phyloP scores from a whole-genome alignment of 2,113 vertebrate species.

The Clarias magur region DNA sequence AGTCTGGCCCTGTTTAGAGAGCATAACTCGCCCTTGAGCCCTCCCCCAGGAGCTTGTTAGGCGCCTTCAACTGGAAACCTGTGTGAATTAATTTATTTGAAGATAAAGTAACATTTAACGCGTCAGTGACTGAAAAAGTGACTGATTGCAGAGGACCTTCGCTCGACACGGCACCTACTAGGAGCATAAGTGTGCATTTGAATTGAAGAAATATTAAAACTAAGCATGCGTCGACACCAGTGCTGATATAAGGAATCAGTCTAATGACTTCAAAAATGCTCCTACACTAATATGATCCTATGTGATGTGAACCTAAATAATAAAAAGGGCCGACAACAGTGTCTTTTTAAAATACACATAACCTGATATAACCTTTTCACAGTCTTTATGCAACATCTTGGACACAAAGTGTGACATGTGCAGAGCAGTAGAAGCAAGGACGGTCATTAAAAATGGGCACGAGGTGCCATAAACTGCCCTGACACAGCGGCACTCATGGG shows the following conservation, averaged over 20 bases:
- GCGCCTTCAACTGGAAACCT: constrained; percentile 8
- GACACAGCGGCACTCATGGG: background rate
- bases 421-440: background rate
- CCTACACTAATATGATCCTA: background rate
- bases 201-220: background rate
- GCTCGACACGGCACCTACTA: too few relatives aligned
- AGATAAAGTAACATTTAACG: background rate
- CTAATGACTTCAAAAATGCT: background rate
- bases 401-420: background rate
- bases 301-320: background rate
- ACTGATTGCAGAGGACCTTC: too few relatives aligned
- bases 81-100: background rate
- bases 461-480: background rate
- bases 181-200: background rate
- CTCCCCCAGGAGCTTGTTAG: constrained; percentile 26
- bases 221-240: background rate
- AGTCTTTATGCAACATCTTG: background rate
- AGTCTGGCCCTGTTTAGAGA: background rate
- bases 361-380: background rate
- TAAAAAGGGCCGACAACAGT: background rate
- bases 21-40: background rate
- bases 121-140: background rate
- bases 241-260: background rate
- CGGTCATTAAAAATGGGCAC: background rate
- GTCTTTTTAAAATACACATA: background rate